Base-by-base conservation (phyloP, 2,113 vertebrate species). In the Dinomys branickii region DNA sequence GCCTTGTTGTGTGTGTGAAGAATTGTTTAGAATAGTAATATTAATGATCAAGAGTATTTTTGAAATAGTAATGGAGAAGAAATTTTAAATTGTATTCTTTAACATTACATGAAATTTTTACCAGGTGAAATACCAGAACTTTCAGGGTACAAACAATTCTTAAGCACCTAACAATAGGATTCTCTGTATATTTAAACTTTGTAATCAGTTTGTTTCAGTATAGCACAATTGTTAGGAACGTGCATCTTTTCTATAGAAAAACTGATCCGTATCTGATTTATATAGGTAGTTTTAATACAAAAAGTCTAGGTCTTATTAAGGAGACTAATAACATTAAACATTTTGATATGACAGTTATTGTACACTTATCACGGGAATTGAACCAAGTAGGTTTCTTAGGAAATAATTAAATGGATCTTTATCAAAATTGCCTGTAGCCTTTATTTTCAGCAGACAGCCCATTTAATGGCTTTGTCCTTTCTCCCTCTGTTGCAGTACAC, bases 51-150 rank as follows among this genome's bases (percentile, higher is more conserved):
- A 8, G 19, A 91, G 65, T 82, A 86, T 77, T 71, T 58, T 65
- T 7, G 19, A 41, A 10, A 13, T 80, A 65, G n/a, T 92, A 88
- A 38, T 95, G 41, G 59, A 90, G 77, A 97, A 95, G 41, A 81
- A 82, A 77, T 83, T 96, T 92, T 71, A n/a, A 94, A 77, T 93
- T 90, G 52, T 33, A 11, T 88, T 88, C 13, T 91, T 91, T 89
- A 82, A 47, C 33, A 65, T 90, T 69, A 84, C 26, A 38, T 94
- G 30, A 26, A 88, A 67, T 96, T 92, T 93, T 11, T 58, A 56
- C 52, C 84, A 96, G 63, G 3, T 71, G n/a, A 94, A 96, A 67
- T 47, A 88, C 1, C 65, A 67, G 44, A 93, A 83, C 50, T 91
- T 92, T 89, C 20, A 88, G 65, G 41, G n/a, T 78, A 41, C 20